These are phyloP conservation scores for Phymanthus crucifer DNA, from an alignment of 92 coral and sea anemone genomes.

Conservation along the genomic window DNA sequence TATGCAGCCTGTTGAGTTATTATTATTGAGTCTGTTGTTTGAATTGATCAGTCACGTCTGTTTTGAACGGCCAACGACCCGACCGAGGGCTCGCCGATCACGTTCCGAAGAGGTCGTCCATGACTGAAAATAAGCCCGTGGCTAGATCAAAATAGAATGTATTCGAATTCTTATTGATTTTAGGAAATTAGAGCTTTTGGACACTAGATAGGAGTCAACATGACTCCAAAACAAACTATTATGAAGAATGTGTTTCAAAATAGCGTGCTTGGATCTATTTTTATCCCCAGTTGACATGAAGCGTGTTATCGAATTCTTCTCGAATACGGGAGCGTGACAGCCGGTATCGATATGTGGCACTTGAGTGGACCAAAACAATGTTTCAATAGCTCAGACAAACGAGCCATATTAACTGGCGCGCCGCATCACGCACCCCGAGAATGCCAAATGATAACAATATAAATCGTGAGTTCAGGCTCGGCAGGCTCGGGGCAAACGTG, in stretches of 20 bases:
- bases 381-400: conserved; percentile 29
- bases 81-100: background rate
- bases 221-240: background rate
- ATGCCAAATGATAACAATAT: conserved; percentile 26
- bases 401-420: conserved; percentile 37
- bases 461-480: conserved; percentile 13
- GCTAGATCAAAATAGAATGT: background rate
- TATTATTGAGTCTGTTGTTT: background rate
- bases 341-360: conserved; percentile 37
- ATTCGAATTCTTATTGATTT: background rate
- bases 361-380: conserved; percentile 43
- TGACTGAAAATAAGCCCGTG: background rate
- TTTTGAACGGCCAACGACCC: background rate
- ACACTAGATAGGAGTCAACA: background rate
- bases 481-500: conserved; percentile 15
- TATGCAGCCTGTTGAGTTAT: background rate
- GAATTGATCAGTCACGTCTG: background rate
- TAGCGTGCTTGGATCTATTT: background rate
- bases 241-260: background rate
- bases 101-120: background rate
- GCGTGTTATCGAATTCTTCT: conserved; percentile 38
- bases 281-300: background rate
- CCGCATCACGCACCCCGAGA: conserved; percentile 28
- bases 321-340: conserved; percentile 36
- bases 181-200: background rate